Conservation (phyloP, 1,140 invertebrate genomes). For the Nebria ingens region DNA sequence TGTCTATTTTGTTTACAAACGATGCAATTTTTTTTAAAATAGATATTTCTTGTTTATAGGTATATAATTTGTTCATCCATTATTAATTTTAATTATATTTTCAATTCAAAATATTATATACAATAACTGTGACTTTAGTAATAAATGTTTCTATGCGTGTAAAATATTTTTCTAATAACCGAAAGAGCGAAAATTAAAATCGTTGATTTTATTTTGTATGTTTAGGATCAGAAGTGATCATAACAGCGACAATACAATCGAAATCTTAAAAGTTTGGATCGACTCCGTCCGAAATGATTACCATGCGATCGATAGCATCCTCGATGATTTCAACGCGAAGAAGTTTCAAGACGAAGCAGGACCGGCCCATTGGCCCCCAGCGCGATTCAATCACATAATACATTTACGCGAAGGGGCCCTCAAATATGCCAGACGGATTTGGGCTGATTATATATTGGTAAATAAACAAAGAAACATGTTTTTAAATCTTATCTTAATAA, state of each 20-base stretch:
- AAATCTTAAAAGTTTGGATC: slow-evolving; percentile 68
- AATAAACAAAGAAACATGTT: slow-evolving; percentile 20
- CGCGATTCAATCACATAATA: slow-evolving; percentile 74
- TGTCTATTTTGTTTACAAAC: not conserved
- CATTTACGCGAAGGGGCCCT: slow-evolving; percentile 69
- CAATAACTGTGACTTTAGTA: too few relatives aligned
- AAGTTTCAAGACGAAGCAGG: slow-evolving; percentile 51
- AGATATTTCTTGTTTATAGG: not conserved
- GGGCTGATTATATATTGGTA: slow-evolving; percentile 81
- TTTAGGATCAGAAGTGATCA: slow-evolving; percentile 81
- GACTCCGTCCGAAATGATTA: slow-evolving; percentile 50
- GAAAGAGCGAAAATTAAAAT: too few relatives aligned
- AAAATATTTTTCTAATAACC: too few relatives aligned
- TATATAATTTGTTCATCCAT: not conserved
- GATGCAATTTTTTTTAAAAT: too few relatives aligned
- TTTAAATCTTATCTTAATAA: not conserved
- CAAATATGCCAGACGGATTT: slow-evolving; percentile 55
- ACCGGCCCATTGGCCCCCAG: slow-evolving; percentile 61
- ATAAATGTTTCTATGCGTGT: too few relatives aligned
- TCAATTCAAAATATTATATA: too few relatives aligned
- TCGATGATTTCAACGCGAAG: slow-evolving; percentile 41
- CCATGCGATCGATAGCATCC: slow-evolving; percentile 55
- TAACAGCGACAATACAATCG: slow-evolving; percentile 66
- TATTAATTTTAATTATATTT: too few relatives aligned
- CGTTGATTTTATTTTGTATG: too few relatives aligned